Conservation (phyloP, 2,113 vertebrate genomes). For the Tupaia tana region DNA sequence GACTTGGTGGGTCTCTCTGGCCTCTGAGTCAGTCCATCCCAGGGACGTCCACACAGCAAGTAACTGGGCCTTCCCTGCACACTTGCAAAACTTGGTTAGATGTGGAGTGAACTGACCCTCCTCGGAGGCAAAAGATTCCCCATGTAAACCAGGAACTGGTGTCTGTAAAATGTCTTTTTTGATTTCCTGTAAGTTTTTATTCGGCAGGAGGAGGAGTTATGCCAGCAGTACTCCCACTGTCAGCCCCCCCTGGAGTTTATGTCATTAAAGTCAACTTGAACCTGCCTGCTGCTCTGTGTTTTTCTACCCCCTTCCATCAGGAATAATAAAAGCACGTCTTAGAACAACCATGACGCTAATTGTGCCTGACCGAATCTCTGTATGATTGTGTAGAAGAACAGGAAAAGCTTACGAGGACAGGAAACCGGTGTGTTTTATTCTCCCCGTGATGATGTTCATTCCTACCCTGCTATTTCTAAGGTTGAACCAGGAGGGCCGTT, state of each 20-base stretch:
- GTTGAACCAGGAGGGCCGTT: fast-evolving
- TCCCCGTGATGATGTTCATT: background rate
- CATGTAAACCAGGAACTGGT: background rate
- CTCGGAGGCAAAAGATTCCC: background rate
- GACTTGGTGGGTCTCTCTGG: background rate
- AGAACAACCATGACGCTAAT: background rate
- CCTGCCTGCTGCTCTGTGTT: background rate
- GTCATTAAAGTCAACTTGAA: background rate
- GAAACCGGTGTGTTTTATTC: background rate
- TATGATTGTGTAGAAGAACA: background rate
- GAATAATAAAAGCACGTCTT: background rate
- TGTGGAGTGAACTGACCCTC: background rate
- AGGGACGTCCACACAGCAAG: no score
- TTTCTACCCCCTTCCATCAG: background rate
- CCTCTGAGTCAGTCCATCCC: background rate
- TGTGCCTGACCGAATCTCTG: no score
- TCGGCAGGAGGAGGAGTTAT: no score
- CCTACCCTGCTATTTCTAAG: background rate
- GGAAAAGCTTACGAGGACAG: background rate
- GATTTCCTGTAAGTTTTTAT: background rate
- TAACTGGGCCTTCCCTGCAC: background rate
- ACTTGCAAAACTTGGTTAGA: background rate
- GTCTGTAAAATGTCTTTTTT: background rate
- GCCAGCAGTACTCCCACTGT: fast-evolving
- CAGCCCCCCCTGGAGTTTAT: fast-evolving